A percentile compares a stretch with the other conserved stretches of the same genome.
phyloP scores from a whole-genome alignment of 2,888 invertebrate genomes.

The Erpobdella octoculata region DNA sequence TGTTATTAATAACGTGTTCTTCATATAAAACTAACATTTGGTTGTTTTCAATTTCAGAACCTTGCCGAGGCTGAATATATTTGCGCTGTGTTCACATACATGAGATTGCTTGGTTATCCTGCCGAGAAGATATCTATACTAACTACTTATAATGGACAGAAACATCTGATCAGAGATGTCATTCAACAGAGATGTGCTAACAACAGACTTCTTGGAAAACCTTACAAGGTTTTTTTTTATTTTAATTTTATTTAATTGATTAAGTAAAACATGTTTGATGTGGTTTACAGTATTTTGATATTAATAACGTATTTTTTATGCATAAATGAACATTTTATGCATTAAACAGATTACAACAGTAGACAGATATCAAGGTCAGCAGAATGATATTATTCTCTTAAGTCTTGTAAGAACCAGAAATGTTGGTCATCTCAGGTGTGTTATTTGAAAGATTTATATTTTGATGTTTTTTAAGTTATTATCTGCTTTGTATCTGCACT shows the following conservation, averaged over 20 bases:
- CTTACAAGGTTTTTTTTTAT: constrained; percentile 45
- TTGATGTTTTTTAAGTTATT: constrained; percentile 7
- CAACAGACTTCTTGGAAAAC: constrained; percentile 81
- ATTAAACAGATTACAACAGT: constrained; percentile 66
- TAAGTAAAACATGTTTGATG: not conserved
- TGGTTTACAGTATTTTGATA: not conserved
- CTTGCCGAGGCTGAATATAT: constrained; percentile 73
- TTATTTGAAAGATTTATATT: not conserved
- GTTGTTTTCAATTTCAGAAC: constrained; percentile 51
- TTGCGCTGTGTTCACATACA: constrained; percentile 94
- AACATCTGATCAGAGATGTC: constrained; percentile 90
- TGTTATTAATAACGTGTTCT: not conserved
- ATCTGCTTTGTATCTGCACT: no score
- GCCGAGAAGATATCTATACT: constrained; percentile 91
- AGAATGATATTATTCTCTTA: constrained; percentile 93
- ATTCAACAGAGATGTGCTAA: constrained; percentile 79
- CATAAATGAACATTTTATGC: no score
- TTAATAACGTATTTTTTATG: no score
- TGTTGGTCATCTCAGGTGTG: constrained; percentile 75
- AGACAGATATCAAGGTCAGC: constrained; percentile 98
- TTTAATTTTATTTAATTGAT: no score
- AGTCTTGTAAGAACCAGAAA: constrained; percentile 90
- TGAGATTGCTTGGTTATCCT: constrained; percentile 92
- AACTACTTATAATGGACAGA: constrained; percentile 98
- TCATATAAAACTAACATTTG: not conserved